Evolutionary conservation across 2,888 invertebrate species (phyloP), one percentile per base, ranked within the genome.

Genomic region (Leucania comma): DNA sequence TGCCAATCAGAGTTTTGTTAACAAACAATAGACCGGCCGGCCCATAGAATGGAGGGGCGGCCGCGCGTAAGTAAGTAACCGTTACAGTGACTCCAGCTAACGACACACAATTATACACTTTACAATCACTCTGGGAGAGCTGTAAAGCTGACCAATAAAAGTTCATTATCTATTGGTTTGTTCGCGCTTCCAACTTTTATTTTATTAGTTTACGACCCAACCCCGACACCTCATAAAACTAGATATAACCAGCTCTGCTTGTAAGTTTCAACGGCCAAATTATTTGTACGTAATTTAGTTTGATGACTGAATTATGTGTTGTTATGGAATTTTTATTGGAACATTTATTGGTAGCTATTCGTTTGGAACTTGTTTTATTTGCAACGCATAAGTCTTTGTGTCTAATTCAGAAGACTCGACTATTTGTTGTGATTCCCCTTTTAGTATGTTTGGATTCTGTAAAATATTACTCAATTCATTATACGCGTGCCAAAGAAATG

Each of bases 111-210:
- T 86, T 79, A 82, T 75, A 78, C 89, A 87, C 84, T 92, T 94
- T 93, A 95, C 93, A 92, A 90, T 92, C 93, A 91, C 90, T 90
- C 90, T 86, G 96, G 95, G 96, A 92, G 89, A 84, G 90, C 85
- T 91, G 92, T 95, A 95, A 95, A 95, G 93, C 93, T 96, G 96
- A 96, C 96, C 96, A 96, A 96, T 96, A 96, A 96, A 96, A 95
- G 91, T 95, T 94, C 95, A 96, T 96, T 95, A 95, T 94, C 93
- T 93, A 94, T 95, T 90, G 95, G 93, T 91, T 94, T 93, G 95
- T 94, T 94, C 93, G 90, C 92, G 91, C 93, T 93, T 90, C 94
- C 92, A 95, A 95, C 94, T 95, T 94, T 92, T 92, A 94, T 93
- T 94, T 95, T 95, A 96, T 95, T 91, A 91, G 91, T 95, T 96